phyloP scores from a whole-genome alignment of 2,113 vertebrate species.

The Eleginops maclovinus region DNA sequence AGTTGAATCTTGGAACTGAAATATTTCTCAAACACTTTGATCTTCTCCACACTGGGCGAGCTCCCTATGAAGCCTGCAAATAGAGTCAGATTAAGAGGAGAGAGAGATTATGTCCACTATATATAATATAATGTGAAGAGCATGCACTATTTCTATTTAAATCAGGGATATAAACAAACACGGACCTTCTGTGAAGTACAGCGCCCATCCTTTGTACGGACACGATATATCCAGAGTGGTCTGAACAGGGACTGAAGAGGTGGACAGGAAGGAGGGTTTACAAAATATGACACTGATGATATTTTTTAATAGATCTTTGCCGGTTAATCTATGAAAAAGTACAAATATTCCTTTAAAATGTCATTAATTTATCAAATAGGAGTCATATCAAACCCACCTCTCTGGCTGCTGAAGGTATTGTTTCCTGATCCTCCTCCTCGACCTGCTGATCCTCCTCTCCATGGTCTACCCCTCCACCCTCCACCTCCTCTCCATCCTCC shows the following conservation, averaged over 20 bases:
- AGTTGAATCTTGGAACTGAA: constrained; percentile 90
- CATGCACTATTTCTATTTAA: background rate
- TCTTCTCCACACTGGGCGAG: constrained; percentile 90
- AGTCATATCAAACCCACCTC: constrained; percentile 43
- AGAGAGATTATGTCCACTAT: background rate
- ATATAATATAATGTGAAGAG: background rate
- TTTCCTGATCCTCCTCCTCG: constrained; percentile 37
- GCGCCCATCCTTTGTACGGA: constrained; percentile 94
- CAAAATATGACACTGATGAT: background rate
- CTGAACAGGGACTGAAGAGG: constrained; percentile 75
- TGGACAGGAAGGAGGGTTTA: background rate
- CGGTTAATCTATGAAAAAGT: no score
- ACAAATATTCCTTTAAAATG: no score
- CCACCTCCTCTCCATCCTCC: constrained; percentile 28
- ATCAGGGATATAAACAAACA: background rate
- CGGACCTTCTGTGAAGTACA: constrained; percentile 97
- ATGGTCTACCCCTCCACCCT: background rate
- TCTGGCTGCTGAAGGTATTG: constrained; percentile 35
- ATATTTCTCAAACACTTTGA: constrained; percentile 94
- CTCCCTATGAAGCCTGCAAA: constrained; percentile 88
- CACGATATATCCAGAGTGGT: constrained; percentile 85
- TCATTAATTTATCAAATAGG: no score
- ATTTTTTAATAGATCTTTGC: background rate
- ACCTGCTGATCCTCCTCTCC: constrained; percentile 38
- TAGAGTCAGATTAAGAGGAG: background rate